These are phyloP conservation scores for Steromphala cineraria DNA, from an alignment of 2,888 invertebrate genomes.

Conservation along the genomic window DNA sequence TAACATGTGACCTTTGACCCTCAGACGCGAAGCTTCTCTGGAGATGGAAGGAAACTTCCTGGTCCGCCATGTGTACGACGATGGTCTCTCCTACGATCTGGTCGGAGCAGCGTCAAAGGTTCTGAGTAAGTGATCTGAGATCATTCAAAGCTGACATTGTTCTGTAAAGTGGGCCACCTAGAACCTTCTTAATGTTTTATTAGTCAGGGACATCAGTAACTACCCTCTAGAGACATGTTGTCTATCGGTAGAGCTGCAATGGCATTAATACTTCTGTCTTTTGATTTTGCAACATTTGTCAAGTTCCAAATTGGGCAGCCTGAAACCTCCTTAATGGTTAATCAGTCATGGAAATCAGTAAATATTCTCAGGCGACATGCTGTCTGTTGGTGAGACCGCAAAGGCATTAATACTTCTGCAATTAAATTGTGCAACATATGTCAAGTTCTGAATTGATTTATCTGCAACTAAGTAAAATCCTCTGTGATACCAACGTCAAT, in stretches of 20 bases:
- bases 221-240: too few species aligned
- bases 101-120: conserved; percentile 94
- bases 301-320: not conserved
- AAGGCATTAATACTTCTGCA: too few species aligned
- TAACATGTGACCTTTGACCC: conserved; percentile 54
- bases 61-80: conserved; percentile 95
- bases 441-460: too few species aligned
- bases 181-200: not conserved
- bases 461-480: too few species aligned
- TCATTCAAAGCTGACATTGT: not conserved
- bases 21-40: conserved; percentile 92
- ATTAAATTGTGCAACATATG: too few species aligned
- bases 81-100: conserved; percentile 94
- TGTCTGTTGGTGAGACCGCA: too few species aligned
- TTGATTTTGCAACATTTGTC: not conserved
- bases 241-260: too few species aligned
- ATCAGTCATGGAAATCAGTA: too few species aligned
- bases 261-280: not conserved
- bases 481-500: too few species aligned
- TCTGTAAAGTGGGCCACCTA: not conserved
- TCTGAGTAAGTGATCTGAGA: conserved; percentile 82
- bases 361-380: too few species aligned
- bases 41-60: conserved; percentile 96
- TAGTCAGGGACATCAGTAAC: too few species aligned
- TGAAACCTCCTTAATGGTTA: not conserved